phyloP scores from a whole-genome alignment of 2,888 invertebrate species.

The Eumacrocentrus americanus region DNA sequence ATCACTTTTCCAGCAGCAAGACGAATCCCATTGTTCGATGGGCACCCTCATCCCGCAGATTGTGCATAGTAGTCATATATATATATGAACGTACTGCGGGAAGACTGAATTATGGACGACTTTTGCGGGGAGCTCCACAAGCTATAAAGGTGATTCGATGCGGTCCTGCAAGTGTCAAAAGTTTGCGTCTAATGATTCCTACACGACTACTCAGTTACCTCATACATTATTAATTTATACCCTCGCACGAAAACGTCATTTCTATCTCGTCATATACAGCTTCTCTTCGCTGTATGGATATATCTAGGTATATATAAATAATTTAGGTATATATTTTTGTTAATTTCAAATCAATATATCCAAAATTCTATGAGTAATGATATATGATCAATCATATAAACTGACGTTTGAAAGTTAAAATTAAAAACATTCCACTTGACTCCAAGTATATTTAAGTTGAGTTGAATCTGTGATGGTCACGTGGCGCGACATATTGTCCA shows the following conservation, averaged over 20 bases:
- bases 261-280: conserved; percentile 18
- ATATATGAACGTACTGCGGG: conserved; percentile 28
- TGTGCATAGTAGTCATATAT: neutral
- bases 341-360: no score
- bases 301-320: no score
- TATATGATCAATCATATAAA: no score
- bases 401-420: no score
- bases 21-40: conserved; percentile 39
- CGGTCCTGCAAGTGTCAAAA: conserved; percentile 61
- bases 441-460: no score
- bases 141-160: conserved; percentile 58
- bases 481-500: conserved; percentile 55
- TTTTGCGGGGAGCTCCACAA: conserved; percentile 43
- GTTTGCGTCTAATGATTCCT: conserved; percentile 49
- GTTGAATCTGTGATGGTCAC: no score
- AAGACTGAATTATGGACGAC: conserved; percentile 51
- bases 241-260: conserved; percentile 14
- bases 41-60: conserved; percentile 19
- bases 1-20: conserved; percentile 29
- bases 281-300: no score
- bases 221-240: conserved; percentile 53
- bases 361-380: no score
- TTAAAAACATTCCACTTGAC: no score
- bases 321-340: no score
- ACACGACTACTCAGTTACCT: conserved; percentile 40